Evolutionary conservation across 2,888 invertebrate species (phyloP).

Genomic region (Drosophila anomelani): DNA sequence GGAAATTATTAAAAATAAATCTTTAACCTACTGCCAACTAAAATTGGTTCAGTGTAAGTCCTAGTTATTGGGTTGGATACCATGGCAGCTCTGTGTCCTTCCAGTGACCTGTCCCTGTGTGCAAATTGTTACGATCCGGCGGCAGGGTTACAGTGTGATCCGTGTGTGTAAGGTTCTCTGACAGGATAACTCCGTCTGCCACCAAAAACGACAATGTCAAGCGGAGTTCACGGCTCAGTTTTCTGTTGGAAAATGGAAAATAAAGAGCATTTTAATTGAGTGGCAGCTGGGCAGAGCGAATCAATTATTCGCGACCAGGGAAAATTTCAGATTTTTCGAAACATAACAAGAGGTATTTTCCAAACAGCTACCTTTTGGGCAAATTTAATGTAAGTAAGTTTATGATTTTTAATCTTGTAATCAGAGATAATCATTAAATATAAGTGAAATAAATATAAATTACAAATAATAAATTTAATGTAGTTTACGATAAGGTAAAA

Average conservation of each 20-base stretch:
- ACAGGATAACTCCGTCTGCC: not conserved
- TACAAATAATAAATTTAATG: not conserved
- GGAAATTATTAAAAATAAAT: not conserved
- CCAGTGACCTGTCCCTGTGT: not conserved
- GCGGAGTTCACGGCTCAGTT: slow-evolving; percentile 4
- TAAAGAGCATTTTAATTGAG: slow-evolving; percentile 28
- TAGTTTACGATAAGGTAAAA: not conserved
- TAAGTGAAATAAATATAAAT: too few species aligned
- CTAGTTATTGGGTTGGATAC: too few species aligned
- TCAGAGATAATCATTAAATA: too few species aligned
- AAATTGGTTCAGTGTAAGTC: not conserved
- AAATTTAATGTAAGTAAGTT: not conserved
- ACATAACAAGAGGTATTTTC: not conserved
- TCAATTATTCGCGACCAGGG: not conserved
- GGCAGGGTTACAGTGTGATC: not conserved
- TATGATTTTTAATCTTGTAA: too few species aligned
- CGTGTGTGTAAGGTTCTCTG: not conserved
- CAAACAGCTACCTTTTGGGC: not conserved
- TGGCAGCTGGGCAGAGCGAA: slow-evolving; percentile 1
- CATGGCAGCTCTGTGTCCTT: too few species aligned
- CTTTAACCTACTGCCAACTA: not conserved
- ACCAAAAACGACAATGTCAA: not conserved
- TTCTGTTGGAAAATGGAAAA: slow-evolving; percentile 1
- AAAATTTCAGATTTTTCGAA: not conserved
- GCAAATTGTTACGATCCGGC: slow-evolving; percentile 7